Evolutionary conservation across 2,113 vertebrate species (phyloP).

Genomic region (Hipposideros armiger): DNA sequence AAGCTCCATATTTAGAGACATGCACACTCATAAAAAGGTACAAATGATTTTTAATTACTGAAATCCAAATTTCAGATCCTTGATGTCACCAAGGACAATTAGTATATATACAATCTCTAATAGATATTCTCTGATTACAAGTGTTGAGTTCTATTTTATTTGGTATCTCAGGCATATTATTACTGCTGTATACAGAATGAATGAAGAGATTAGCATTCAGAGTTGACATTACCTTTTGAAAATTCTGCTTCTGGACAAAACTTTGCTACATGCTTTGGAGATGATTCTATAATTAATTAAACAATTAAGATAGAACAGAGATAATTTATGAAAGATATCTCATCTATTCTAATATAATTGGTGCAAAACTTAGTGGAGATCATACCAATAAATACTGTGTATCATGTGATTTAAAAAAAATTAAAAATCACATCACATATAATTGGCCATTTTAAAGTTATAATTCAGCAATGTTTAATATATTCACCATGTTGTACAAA

Average conservation of each 20-base stretch:
- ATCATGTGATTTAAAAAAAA: background rate
- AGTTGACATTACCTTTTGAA: constrained; percentile 77
- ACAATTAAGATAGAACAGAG: constrained; percentile 80
- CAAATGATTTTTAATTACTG: background rate
- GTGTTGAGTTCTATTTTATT: constrained; percentile 45
- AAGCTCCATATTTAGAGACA: background rate
- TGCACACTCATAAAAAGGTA: background rate
- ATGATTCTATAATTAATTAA: constrained; percentile 84
- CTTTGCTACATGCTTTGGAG: constrained; percentile 78
- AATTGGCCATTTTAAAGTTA: background rate
- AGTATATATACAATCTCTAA: background rate
- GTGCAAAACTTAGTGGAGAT: constrained; percentile 68
- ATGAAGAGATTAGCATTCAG: constrained; percentile 64
- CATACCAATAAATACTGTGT: constrained; percentile 51
- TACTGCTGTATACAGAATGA: constrained; percentile 69
- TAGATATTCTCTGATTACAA: constrained; percentile 58
- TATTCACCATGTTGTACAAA: background rate
- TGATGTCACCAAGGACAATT: background rate
- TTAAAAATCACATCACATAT: background rate
- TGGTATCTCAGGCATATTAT: constrained; percentile 63
- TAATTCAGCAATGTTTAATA: background rate
- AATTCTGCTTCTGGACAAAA: constrained; percentile 78
- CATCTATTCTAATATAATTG: constrained; percentile 84
- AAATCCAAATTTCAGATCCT: background rate
- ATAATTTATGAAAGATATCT: constrained; percentile 82